Base-by-base conservation (phyloP, 1,140 invertebrate species). In the Saccostrea cuccullata region DNA sequence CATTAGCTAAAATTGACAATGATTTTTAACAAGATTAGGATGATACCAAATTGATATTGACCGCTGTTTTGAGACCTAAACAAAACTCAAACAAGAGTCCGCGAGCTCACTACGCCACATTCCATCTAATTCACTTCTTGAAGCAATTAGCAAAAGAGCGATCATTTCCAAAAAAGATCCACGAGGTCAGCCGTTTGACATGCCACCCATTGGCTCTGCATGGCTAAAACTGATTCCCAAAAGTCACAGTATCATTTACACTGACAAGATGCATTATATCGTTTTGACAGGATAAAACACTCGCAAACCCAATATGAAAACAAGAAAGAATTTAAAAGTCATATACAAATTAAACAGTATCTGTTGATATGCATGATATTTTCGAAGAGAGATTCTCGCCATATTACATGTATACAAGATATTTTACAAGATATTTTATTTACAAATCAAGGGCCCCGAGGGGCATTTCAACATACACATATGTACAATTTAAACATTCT, bases 1-100 rank as follows among this genome's bases (percentile, higher is more conserved):
- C 70, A 77, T 77, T 77, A 77, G 23, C 70, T 36, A 36, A 77
- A 77, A 77, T 77, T 77, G 70, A 77, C 70, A 77, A 36, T 77
- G 70, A 77, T 77, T 77, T 30, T 23, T 40, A 77, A 77, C 30
- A 15, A 77, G 70, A 77, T 77, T 77, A 77, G 23, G 23, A 77
- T 26, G 70, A 77, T 77, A 77, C 30, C 13, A 77, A 77, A 77
- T 77, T 77, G 70, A 77, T 77, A 77, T 77, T 30, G 70, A 77
- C 70, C 70, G 70, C 70, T 77, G 70, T 77, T 77, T 36, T 36
- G 70, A 15, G 23, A 26, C 12, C 70, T 77, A 15, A 11, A 77
- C 23, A 77, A 77, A 77, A 77, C 11, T 30, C 70, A 77, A 77
- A 77, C 70, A 77, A 30, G 23, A 26, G n/a, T 77, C 15, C 4